Evolutionary conservation across 1,140 invertebrate genomes (phyloP).

Genomic region (Drosophila erecta): DNA sequence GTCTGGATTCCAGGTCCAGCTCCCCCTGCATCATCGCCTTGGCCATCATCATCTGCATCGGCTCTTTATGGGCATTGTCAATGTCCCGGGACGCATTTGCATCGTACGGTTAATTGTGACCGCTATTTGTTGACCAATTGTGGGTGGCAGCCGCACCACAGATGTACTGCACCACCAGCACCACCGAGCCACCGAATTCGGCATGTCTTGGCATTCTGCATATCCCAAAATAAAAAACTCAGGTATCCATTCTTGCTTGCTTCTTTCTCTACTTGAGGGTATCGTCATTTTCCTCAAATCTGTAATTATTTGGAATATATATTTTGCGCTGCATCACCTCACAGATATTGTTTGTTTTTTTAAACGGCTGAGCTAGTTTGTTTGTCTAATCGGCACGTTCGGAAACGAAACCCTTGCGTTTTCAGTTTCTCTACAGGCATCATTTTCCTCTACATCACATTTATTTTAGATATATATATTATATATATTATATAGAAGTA

Average conservation of each 20-base stretch:
- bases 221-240: constrained; percentile 15
- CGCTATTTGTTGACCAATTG: constrained; percentile 78
- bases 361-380: too few relatives aligned
- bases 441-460: too few relatives aligned
- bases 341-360: too few relatives aligned
- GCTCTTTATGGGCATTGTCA: constrained; percentile 73
- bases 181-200: constrained; percentile 47
- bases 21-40: constrained; percentile 26
- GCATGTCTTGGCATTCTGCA: constrained; percentile 28
- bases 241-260: constrained; percentile 10
- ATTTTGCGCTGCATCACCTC: too few relatives aligned
- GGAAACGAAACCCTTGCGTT: too few relatives aligned
- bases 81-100: constrained; percentile 67
- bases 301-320: too few relatives aligned
- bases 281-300: background rate
- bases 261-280: background rate
- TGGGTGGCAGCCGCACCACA: constrained; percentile 64
- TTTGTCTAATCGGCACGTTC: too few relatives aligned
- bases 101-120: constrained; percentile 82
- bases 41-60: constrained; percentile 20
- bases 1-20: constrained; percentile 25
- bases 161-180: constrained; percentile 4
- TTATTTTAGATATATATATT: too few relatives aligned
- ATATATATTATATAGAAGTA: too few relatives aligned
- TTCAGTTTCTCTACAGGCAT: too few relatives aligned